Evolutionary conservation across 2,888 invertebrate species (phyloP).

Genomic region (Phrixothrix hirtus): DNA sequence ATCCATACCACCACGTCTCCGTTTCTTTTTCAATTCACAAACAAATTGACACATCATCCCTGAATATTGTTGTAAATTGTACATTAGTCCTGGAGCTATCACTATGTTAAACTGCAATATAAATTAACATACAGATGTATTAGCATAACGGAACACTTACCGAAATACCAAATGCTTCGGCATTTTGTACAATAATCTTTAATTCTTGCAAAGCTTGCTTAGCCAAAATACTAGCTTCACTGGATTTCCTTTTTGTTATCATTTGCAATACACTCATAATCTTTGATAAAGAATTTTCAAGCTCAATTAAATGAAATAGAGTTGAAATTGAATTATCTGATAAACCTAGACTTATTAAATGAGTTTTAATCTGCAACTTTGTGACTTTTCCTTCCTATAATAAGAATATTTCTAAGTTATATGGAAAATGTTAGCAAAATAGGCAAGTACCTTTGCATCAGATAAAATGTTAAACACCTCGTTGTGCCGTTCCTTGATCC

Average conservation of each 20-base stretch:
- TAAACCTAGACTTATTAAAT: conserved; percentile 68
- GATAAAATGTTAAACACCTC: conserved; percentile 58
- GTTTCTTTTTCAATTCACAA: conserved; percentile 61
- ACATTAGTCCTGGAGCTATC: conserved; percentile 64
- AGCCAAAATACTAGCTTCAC: conserved; percentile 68
- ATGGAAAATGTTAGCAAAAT: neutral
- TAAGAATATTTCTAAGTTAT: too few species aligned
- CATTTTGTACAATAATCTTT: conserved; percentile 71
- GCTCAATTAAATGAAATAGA: conserved; percentile 68
- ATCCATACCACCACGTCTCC: conserved; percentile 62
- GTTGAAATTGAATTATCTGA: conserved; percentile 67
- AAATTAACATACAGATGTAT: conserved; percentile 3
- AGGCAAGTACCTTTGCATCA: conserved; percentile 54
- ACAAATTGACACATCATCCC: conserved; percentile 72
- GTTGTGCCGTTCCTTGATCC: conserved; percentile 70
- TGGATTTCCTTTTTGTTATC: conserved; percentile 67
- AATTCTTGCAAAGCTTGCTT: conserved; percentile 75
- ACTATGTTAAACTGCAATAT: conserved; percentile 63
- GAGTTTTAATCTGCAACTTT: conserved; percentile 73
- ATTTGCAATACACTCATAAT: conserved; percentile 64
- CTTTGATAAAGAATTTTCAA: conserved; percentile 66
- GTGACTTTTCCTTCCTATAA: conserved; percentile 65
- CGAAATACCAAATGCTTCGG: conserved; percentile 74
- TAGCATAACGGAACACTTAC: conserved; percentile 55
- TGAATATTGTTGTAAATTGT: conserved; percentile 66